phyloP scores from a whole-genome alignment of 2,113 vertebrate species.

The Macquaria australasica region DNA sequence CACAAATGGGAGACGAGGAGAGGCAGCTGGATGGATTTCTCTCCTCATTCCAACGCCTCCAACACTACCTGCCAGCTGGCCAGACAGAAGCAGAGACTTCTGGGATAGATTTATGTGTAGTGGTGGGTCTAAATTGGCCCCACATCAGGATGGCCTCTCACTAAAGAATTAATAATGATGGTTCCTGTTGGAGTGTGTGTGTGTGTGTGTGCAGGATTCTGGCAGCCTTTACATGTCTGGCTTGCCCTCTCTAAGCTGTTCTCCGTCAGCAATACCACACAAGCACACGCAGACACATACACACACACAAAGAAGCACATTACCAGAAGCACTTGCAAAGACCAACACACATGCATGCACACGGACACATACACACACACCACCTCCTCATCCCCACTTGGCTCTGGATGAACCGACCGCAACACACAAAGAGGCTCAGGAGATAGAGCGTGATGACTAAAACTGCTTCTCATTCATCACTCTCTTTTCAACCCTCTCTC shows the following conservation, averaged over 20 bases:
- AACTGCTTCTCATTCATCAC: slow-evolving; percentile 76
- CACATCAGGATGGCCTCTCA: slow-evolving; percentile 80
- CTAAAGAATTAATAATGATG: slow-evolving; percentile 83
- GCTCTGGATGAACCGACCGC: slow-evolving; percentile 78
- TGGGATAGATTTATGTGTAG: slow-evolving; percentile 82
- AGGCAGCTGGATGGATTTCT: slow-evolving; percentile 69
- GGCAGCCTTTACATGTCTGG: slow-evolving; percentile 79
- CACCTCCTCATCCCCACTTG: slow-evolving; percentile 60
- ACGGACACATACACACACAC: slow-evolving; percentile 16
- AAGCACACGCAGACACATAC: slow-evolving; percentile 24
- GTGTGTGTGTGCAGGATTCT: slow-evolving; percentile 71
- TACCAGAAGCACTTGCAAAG: slow-evolving; percentile 36
- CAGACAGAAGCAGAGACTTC: slow-evolving; percentile 77
- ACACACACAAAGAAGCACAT: slow-evolving; percentile 27
- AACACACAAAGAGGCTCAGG: slow-evolving; percentile 76
- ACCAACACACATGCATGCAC: slow-evolving; percentile 11
- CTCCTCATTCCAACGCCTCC: slow-evolving; percentile 43
- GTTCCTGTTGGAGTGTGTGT: slow-evolving; percentile 75
- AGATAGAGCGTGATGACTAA: slow-evolving; percentile 80
- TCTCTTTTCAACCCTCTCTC: slow-evolving; percentile 49
- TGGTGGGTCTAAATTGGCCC: slow-evolving; percentile 79
- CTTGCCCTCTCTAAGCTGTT: slow-evolving; percentile 78
- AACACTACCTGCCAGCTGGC: slow-evolving; percentile 68
- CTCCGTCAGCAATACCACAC: slow-evolving; percentile 76
- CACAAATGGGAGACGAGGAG: slow-evolving; percentile 15